Conservation (phyloP, 2,797 vertebrate species). For the Brachyrhaphis roseni region DNA sequence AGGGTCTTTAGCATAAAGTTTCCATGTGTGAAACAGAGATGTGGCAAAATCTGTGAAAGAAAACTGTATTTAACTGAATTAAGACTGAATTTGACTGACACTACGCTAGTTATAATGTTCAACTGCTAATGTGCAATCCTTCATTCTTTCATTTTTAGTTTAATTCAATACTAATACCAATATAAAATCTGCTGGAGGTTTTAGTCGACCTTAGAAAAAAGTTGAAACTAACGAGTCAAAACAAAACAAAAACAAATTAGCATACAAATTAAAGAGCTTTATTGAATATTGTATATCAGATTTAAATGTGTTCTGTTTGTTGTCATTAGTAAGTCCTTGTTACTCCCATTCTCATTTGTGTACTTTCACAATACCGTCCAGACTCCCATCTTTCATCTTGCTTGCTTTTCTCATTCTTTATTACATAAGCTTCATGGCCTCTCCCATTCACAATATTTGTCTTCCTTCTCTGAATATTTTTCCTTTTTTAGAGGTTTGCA, state of each 20-base stretch:
- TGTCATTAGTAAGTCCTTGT: constrained; percentile 14
- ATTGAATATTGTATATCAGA: not conserved
- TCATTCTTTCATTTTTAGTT: not conserved
- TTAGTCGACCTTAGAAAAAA: not conserved
- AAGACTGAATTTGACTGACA: constrained; percentile 33
- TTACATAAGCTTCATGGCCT: constrained; percentile 54
- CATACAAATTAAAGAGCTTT: not conserved
- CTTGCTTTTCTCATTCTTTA: constrained; percentile 28
- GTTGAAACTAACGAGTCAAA: not conserved
- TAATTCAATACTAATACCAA: not conserved
- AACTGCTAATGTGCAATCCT: not conserved
- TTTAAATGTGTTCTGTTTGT: constrained; percentile 8
- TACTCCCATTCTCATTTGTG: constrained; percentile 11
- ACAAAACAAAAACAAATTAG: not conserved
- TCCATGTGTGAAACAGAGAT: constrained; percentile 19
- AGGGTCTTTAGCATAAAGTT: constrained; percentile 27
- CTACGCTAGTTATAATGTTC: constrained; percentile 20
- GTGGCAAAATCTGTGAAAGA: constrained; percentile 25
- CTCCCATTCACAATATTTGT: constrained; percentile 9
- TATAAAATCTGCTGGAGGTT: not conserved
- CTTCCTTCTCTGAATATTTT: constrained; percentile 42
- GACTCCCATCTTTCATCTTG: constrained; percentile 34
- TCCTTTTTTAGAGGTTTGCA: constrained; percentile 21
- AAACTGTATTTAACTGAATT: constrained; percentile 9
- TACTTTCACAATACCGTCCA: constrained; percentile 18